A percentile compares a stretch with the other conserved stretches of the same genome.
Conservation (phyloP, 1,140 invertebrate genomes). For the Phymastichus coffea region DNA sequence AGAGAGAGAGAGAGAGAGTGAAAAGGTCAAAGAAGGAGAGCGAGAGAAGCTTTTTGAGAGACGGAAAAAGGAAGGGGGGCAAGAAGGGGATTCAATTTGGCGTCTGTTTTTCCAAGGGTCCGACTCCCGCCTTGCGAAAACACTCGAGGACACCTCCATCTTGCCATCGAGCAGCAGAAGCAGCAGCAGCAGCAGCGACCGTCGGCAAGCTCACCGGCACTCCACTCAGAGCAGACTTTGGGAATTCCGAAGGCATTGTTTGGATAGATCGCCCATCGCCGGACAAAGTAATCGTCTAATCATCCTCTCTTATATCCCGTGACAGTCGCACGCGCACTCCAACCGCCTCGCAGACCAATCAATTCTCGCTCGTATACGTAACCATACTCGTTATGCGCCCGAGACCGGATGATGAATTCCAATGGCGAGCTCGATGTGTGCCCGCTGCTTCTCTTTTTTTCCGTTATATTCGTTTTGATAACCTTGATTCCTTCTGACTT, state of each 20-base stretch:
- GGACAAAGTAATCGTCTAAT: slow-evolving; percentile 28
- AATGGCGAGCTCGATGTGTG: no score
- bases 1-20: neutral
- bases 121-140: slow-evolving; percentile 57
- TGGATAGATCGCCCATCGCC: slow-evolving; percentile 23
- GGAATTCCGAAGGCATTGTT: slow-evolving; percentile 21
- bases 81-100: slow-evolving; percentile 56
- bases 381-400: no score
- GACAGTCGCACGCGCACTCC: slow-evolving; percentile 17
- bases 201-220: neutral
- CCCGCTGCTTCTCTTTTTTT: no score
- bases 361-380: no score
- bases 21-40: no score
- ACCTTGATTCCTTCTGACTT: no score
- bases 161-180: slow-evolving; percentile 36
- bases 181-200: neutral
- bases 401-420: no score
- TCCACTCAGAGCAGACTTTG: neutral
- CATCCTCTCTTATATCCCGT: no score
- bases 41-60: slow-evolving; percentile 5
- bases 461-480: no score
- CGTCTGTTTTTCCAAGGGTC: slow-evolving; percentile 58
- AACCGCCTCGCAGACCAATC: slow-evolving; percentile 23
- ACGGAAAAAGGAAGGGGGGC: slow-evolving; percentile 26
- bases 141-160: slow-evolving; percentile 57